Evolutionary conservation across 2,113 vertebrate species (phyloP).

Genomic region (Formicarius rufipectus): DNA sequence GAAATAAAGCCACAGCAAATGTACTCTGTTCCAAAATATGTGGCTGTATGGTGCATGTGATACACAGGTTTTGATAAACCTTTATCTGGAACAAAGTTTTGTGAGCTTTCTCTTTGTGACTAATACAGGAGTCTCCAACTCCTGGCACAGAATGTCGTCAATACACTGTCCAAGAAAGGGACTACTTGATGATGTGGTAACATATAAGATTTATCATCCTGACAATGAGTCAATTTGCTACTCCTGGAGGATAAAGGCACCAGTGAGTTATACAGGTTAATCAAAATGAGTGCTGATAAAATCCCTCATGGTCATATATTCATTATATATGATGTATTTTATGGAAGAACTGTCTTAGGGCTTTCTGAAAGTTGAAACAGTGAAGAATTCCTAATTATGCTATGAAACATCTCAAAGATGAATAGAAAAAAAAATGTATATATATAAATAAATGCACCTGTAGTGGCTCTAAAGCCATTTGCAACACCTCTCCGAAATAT

Average conservation of each 20-base stretch:
- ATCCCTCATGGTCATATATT: not conserved
- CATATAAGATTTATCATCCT: not conserved
- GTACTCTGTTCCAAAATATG: not conserved
- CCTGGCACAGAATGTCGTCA: not conserved
- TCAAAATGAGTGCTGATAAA: constrained; percentile 46
- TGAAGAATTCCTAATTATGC: not conserved
- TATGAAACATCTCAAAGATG: not conserved
- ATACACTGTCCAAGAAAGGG: not conserved
- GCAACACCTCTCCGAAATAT: not conserved
- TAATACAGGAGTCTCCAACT: not conserved
- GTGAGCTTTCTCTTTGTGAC: not conserved
- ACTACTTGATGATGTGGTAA: not conserved
- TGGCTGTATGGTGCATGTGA: accelerated
- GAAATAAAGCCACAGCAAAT: not conserved
- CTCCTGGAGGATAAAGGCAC: constrained; percentile 4
- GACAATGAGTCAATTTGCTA: not conserved
- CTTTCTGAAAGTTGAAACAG: not conserved
- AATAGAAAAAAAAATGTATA: not conserved
- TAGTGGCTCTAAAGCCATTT: not conserved
- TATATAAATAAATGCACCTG: not conserved
- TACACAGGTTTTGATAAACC: not conserved
- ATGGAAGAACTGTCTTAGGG: not conserved
- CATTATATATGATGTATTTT: not conserved
- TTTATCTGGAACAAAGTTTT: not conserved
- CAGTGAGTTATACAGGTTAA: constrained; percentile 16